Evolutionary conservation across 2,113 vertebrate genomes (phyloP).

Genomic region (Elephas maximus): DNA sequence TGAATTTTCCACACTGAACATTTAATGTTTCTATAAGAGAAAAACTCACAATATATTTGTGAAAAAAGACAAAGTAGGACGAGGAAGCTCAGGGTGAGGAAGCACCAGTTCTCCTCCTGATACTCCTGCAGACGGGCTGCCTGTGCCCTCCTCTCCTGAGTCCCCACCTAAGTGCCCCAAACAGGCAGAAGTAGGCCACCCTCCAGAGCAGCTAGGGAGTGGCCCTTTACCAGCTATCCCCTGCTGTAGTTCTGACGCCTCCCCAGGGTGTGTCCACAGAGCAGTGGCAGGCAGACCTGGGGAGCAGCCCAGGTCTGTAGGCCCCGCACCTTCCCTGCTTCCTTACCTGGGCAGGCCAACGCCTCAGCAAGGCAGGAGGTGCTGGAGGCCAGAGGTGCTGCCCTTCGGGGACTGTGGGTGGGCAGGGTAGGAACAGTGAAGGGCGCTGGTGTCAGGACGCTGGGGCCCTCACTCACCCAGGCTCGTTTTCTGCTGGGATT

Average conservation of each 20-base stretch:
- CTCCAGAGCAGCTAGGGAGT: too few relatives aligned
- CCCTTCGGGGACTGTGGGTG: too few relatives aligned
- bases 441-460: neutral
- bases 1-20: neutral
- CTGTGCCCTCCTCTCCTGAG: neutral
- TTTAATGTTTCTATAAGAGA: accelerated
- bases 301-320: neutral
- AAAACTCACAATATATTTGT: neutral
- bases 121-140: accelerated
- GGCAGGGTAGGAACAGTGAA: accelerated
- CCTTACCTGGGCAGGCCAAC: accelerated
- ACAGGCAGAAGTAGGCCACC: accelerated
- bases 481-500: neutral
- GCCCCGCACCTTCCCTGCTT: neutral
- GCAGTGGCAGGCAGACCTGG: neutral
- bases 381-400: neutral
- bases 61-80: neutral
- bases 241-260: accelerated
- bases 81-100: too few relatives aligned
- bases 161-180: accelerated
- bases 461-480: neutral
- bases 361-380: neutral
- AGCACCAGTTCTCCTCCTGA: accelerated
- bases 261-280: too few relatives aligned
- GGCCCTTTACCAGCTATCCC: neutral